Base-by-base conservation (phyloP, 2,797 vertebrate species). In the Leptodactylus fallax region DNA sequence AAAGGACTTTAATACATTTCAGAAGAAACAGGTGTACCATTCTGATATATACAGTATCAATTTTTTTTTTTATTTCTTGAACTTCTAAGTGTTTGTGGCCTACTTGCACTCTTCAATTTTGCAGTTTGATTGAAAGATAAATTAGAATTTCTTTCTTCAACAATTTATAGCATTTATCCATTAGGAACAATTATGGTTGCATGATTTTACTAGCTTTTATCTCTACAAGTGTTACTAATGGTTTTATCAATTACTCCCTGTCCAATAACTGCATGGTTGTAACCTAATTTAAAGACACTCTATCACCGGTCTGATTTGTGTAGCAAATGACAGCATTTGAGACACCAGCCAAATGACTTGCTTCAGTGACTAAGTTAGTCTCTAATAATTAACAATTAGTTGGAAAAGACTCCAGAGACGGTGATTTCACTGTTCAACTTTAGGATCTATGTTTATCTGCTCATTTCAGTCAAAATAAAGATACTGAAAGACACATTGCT, bases 171-270 rank as follows among this genome's bases (percentile, higher is more conserved):
- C 96, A 96, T 97, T 95, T 97, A 96, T 96, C 96, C 96, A 98
- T 97, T 98, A 97, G 95, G 95, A 97, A 97, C 95, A 96, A 97
- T 97, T 97, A 97, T 96, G 96, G 96, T 95, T 96, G 95, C 96
- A 96, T 97, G 96, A 97, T 97, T 97, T 96, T 96, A 96, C 96
- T 97, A 95, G 96, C 96, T 96, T 97, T 97, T 97, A 97, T 98
- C 97, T 97, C 96, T 97, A 98, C 97, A 97, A 97, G 97, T 98
- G 97, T 97, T 97, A 96, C 97, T 98, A 98, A 99, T 99, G 97
- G 97, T 94, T 98, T 97, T 98, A 98, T 98, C 97, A 98, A 96
- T 96, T 96, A 96, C 95, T 95, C 95, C 95, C 95, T 95, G 95
- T 96, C 96, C 96, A 95, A 96, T 96, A 96, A 97, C 96, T 96